Base-by-base conservation (phyloP, 1,140 invertebrate genomes). In the Cydia strobilella region DNA sequence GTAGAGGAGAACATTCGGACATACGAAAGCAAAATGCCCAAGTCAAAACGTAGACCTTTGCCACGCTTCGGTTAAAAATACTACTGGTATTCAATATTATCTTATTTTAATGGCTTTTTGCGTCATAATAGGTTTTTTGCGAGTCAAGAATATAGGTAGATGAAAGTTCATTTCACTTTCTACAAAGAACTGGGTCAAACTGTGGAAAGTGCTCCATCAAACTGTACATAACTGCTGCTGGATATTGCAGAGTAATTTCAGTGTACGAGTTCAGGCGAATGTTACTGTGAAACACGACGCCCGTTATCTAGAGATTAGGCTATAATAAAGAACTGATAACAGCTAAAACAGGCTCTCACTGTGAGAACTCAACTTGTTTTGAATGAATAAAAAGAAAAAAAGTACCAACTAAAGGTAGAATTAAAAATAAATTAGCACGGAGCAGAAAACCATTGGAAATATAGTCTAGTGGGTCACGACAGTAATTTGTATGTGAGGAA, bases 121-220 rank as follows among this genome's bases (percentile, higher is more conserved):
- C 48, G 48, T 51, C n/a, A n/a, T 51, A 51, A 45, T 45, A 3
- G 4, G 2, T 59, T 59, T 59, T 59, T 59, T 59, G 20, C 18
- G 18, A 59, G 9, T 23, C n/a, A n/a, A n/a, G n/a, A n/a, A 59
- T 3, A 23, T 18, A 59, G 20, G 12, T 4, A 69, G 31, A 69
- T 69, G 65, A 69, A 69, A 69, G 65, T 69, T 18, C 65, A 7
- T 69, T 69, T 69, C 65, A 69, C 65, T 69, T 69, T 69, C 65
- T 69, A 69, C n/a, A 35, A 35, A n/a, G 15, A 69, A 69, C 27
- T 39, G 35, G 65, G 65, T 69, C 65, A 42, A 18, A 69, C 27
- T 15, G 63, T 65, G 65, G 25, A 66, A 35, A 69, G 65, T 69
- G 31, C 23, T 65, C 65, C 65, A 69, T 18, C 27, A 69, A 69